These are phyloP conservation scores for Stomorhina lunata DNA, from an alignment of 2,888 invertebrate genomes.

Conservation along the genomic window DNA sequence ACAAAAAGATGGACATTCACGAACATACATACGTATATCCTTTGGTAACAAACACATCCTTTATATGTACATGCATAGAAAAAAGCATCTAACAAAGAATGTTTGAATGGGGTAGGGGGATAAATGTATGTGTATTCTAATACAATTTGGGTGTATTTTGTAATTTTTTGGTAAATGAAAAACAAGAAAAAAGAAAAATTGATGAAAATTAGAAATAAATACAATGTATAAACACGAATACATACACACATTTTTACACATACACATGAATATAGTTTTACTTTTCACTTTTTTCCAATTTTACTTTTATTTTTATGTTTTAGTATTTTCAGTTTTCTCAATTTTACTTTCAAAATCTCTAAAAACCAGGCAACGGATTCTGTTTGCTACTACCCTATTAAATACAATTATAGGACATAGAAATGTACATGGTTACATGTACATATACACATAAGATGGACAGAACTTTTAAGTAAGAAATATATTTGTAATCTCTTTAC, in stretches of 20 bases:
- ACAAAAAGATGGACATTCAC: neutral
- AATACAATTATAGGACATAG: neutral
- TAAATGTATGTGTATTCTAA: neutral
- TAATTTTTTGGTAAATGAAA: conserved; percentile 13
- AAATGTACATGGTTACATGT: neutral
- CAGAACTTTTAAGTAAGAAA: neutral
- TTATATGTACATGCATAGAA: too few species aligned
- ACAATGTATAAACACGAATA: neutral
- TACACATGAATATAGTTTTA: neutral
- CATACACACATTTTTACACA: neutral
- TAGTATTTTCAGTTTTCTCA: neutral
- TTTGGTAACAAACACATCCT: too few species aligned
- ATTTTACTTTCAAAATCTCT: conserved; percentile 28
- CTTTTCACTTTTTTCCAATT: conserved; percentile 8
- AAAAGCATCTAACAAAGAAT: too few species aligned
- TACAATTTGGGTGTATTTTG: conserved; percentile 12
- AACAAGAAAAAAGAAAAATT: neutral
- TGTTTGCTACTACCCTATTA: conserved; percentile 16
- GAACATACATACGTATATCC: neutral
- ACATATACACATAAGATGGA: neutral
- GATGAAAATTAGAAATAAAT: conserved; percentile 26
- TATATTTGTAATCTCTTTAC: neutral
- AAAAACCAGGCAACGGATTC: conserved; percentile 30
- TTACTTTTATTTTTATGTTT: conserved; percentile 2
- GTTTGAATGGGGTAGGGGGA: too few species aligned